phyloP scores from a whole-genome alignment of 2,113 vertebrate species.

The Oreochromis niloticus region DNA sequence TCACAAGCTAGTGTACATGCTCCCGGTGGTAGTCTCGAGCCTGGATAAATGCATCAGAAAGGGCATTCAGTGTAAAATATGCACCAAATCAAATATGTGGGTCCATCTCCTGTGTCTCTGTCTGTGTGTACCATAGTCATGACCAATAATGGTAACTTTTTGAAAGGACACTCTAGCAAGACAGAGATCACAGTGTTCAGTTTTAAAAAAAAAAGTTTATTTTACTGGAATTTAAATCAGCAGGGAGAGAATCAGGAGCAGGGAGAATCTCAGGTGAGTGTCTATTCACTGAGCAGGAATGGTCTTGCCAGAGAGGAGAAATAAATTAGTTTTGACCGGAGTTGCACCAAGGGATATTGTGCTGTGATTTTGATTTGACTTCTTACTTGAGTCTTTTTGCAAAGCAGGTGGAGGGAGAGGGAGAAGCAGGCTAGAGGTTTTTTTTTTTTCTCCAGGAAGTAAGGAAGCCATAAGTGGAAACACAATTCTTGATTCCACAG shows the following conservation, averaged over 20 bases:
- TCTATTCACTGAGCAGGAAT: neutral
- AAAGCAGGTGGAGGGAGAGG: neutral
- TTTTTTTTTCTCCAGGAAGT: neutral
- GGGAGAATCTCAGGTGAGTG: neutral
- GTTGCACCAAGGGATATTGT: neutral
- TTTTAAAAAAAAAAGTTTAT: neutral
- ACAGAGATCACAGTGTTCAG: neutral
- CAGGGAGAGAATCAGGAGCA: neutral
- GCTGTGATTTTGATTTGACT: neutral
- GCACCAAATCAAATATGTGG: neutral
- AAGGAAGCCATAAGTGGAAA: neutral
- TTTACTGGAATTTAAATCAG: neutral
- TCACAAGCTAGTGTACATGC: neutral
- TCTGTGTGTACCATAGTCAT: neutral
- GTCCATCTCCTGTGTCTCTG: neutral
- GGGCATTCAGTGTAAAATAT: neutral
- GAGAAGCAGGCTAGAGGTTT: neutral
- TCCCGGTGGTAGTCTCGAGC: neutral
- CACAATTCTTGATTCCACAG: neutral
- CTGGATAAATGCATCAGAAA: neutral
- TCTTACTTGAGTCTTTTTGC: neutral
- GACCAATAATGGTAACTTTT: neutral
- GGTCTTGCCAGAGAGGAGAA: neutral
- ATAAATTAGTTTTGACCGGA: neutral
- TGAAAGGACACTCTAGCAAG: neutral